Base-by-base conservation (phyloP, 53 echinoderm and acorn worm species). In the Echinarachnius parma region DNA sequence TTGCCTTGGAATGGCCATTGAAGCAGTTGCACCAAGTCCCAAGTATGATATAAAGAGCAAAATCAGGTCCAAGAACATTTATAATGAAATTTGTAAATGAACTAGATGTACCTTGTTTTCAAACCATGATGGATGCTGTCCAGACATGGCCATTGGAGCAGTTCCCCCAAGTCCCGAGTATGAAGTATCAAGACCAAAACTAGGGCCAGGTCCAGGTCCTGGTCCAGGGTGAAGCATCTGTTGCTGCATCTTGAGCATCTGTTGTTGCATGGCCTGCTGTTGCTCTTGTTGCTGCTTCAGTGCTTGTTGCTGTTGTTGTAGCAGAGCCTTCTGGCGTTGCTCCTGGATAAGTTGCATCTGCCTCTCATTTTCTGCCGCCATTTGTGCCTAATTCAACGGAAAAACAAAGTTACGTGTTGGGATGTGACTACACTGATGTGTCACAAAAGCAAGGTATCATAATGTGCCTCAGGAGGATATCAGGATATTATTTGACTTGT, bases 301-400 rank as follows among this genome's bases (percentile, higher is more conserved):
- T 18, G 59, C 47, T 67, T 78, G 76, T 52, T 87, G 87, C 34
- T 83, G 87, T 53, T 90, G 91, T 76, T 87, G 83, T 44, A 86
- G 83, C 80, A 87, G 65, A 0, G 76, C 80, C n/a, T 77, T 64
- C 56, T 91, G 91, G 33, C 88, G 96, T 62, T 77, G 76, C 36
- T 88, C 81, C 49, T 89, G 85, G 47, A 89, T 61, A 26, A 71
- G 35, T 24, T 53, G 80, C 85, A 89, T 70, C 76, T 82, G 81
- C 25, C 59, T 70, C 19, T 78, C 81, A 22, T 85, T 85, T 60
- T 89, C 85, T 3, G 63, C 78, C 27, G 48, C 67, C 85, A 82
- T 75, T 46, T 90, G 86, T 33, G 72, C 74, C 82, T 87, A 35
- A 9, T 11, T 15, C 16, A n/a, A n/a, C n/a, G n/a, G n/a, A n/a